These are phyloP conservation scores for Lytechinus pictus DNA, from an alignment of 35 echinoderm and acorn worm species.

Conservation along the genomic window DNA sequence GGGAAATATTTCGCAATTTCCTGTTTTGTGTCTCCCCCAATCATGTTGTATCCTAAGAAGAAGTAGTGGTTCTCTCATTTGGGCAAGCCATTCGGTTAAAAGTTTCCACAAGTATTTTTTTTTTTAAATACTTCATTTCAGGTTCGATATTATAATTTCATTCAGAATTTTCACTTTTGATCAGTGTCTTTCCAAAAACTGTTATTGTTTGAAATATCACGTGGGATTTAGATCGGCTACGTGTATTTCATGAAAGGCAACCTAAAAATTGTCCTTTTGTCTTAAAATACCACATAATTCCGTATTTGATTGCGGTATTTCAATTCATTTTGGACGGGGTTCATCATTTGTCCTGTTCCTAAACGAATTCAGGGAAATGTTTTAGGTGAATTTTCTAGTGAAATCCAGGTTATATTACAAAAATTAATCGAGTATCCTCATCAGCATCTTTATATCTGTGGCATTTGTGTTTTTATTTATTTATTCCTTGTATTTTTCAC, in stretches of 20 bases:
- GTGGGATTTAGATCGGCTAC: constrained; percentile 37
- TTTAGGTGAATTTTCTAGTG: no score
- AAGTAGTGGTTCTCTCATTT: not conserved
- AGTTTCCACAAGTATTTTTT: not conserved
- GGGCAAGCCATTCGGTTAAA: not conserved
- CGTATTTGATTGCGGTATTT: not conserved
- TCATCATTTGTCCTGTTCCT: no score
- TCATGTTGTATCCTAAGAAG: not conserved
- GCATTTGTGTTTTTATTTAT: no score
- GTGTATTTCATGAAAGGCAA: not conserved
- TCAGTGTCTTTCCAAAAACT: not conserved
- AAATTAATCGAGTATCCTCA: no score
- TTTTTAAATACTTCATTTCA: not conserved
- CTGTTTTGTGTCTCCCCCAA: not conserved
- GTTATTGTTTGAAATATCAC: not conserved
- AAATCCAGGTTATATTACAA: not conserved
- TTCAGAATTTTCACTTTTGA: not conserved
- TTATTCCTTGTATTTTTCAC: no score
- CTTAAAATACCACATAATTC: not conserved
- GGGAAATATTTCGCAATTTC: not conserved
- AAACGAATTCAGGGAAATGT: no score
- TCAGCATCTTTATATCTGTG: no score
- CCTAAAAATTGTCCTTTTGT: not conserved
- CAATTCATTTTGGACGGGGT: not conserved
- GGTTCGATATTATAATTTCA: not conserved